A percentile compares a stretch with the other conserved stretches of the same genome.
Evolutionary conservation across 1,140 invertebrate genomes (phyloP).

Genomic region (Ostrea edulis): DNA sequence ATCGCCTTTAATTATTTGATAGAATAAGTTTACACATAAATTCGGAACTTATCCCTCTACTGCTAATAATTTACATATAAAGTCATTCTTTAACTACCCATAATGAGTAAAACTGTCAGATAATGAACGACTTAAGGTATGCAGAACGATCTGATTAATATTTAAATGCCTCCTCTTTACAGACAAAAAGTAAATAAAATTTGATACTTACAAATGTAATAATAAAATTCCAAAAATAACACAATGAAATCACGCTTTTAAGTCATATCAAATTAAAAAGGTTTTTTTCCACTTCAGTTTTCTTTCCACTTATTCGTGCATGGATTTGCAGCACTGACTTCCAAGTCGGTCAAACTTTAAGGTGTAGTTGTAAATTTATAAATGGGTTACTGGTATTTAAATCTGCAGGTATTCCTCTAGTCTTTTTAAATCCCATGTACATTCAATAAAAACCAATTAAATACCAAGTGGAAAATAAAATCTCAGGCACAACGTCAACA

Average conservation of each 20-base stretch:
- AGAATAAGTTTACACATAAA: background rate
- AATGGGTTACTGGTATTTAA: constrained; percentile 37
- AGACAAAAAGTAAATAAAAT: background rate
- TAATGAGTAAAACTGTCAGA: background rate
- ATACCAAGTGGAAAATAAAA: background rate
- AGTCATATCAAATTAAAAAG: background rate
- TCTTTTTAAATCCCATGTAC: constrained; percentile 17
- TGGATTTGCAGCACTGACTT: constrained; percentile 9
- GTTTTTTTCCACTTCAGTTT: background rate
- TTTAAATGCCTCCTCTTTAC: background rate
- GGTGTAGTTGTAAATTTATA: constrained; percentile 8
- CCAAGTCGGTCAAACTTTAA: constrained; percentile 14
- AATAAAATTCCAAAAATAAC: background rate
- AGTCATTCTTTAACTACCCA: background rate
- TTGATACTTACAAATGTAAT: constrained; percentile 19
- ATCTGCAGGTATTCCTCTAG: background rate
- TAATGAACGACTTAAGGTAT: background rate
- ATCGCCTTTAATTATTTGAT: background rate
- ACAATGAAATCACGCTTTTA: background rate
- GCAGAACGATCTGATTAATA: constrained; percentile 25
- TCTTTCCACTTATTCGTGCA: background rate
- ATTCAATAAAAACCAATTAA: constrained; percentile 36
- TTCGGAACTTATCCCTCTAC: too few relatives aligned
- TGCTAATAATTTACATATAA: background rate
- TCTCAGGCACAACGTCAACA: constrained; percentile 4